Percentiles rank a stretch among this genome's conserved stretches.
Conservation (phyloP, 1,140 invertebrate genomes). For the Babylonia areolata region DNA sequence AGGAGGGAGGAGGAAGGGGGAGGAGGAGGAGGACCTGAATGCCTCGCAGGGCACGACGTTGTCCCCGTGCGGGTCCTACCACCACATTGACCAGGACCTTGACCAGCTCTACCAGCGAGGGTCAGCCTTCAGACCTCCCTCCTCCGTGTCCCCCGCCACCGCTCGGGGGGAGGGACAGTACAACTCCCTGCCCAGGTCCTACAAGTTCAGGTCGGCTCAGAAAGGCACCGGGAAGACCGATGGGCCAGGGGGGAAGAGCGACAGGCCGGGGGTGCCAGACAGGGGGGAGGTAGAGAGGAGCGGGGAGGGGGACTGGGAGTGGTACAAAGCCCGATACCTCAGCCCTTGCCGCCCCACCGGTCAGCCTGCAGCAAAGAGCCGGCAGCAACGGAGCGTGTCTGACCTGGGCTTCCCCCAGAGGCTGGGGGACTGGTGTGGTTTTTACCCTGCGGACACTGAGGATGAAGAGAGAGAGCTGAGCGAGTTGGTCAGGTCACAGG, state of each 20-base stretch:
- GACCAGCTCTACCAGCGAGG: constrained; percentile 43
- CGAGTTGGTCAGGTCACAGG: background rate
- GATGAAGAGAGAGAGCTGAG: background rate
- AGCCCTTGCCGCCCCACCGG: background rate
- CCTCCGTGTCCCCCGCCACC: background rate
- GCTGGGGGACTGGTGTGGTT: background rate
- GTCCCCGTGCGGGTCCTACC: constrained; percentile 40
- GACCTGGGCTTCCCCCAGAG: background rate
- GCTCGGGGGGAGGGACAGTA: constrained; percentile 35
- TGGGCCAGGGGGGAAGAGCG: background rate
- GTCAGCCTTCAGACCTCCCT: constrained; percentile 54
- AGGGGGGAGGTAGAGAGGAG: background rate
- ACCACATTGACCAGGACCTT: constrained; percentile 35
- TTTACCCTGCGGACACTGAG: background rate
- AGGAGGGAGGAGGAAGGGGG: background rate
- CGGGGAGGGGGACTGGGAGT: background rate
- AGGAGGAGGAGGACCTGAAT: constrained; percentile 18
- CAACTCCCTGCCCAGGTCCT: constrained; percentile 28
- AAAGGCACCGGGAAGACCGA: constrained; percentile 8
- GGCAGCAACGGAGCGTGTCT: background rate
- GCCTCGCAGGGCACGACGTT: constrained; percentile 16
- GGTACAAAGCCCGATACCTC: constrained; percentile 9
- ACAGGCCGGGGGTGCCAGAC: background rate
- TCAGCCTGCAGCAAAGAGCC: background rate
- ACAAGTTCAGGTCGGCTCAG: constrained; percentile 31